Percentiles rank a stretch among this genome's conserved stretches.
Evolutionary conservation across 2,797 vertebrate genomes (phyloP).

Genomic region (Bryconaethiops microstoma): DNA sequence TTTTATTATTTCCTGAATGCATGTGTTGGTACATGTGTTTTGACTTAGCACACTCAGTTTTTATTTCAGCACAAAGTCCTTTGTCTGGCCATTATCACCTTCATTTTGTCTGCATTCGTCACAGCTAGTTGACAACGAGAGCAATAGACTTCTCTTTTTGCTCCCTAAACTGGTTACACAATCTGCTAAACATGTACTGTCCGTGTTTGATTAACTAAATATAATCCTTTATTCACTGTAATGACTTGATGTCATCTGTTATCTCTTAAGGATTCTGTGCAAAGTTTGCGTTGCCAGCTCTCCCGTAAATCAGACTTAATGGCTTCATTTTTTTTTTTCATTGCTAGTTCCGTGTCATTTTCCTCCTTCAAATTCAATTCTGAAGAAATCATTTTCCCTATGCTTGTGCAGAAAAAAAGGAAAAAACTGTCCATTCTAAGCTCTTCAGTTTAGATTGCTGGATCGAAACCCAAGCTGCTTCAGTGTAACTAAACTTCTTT

Average conservation of each 20-base stretch:
- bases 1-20: neutral
- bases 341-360: slow-evolving; percentile 3
- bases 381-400: neutral
- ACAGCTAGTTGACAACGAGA: neutral
- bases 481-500: slow-evolving; percentile 9
- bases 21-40: neutral
- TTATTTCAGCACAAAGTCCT: neutral
- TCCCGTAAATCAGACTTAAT: slow-evolving; percentile 24
- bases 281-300: neutral
- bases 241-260: neutral
- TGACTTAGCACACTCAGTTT: neutral
- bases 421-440: neutral
- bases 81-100: neutral
- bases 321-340: neutral
- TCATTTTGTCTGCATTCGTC: neutral
- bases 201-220: neutral
- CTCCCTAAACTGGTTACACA: slow-evolving; percentile 3
- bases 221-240: neutral
- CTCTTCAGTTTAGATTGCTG: slow-evolving; percentile 11
- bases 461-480: neutral
- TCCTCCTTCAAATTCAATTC: neutral
- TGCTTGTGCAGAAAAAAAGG: slow-evolving; percentile 1
- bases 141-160: neutral
- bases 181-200: neutral
- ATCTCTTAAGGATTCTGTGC: slow-evolving; percentile 4